Evolutionary conservation across 2,888 invertebrate genomes (phyloP), one percentile per base, ranked within the genome.

Genomic region (Nemotelus nigrinus): DNA sequence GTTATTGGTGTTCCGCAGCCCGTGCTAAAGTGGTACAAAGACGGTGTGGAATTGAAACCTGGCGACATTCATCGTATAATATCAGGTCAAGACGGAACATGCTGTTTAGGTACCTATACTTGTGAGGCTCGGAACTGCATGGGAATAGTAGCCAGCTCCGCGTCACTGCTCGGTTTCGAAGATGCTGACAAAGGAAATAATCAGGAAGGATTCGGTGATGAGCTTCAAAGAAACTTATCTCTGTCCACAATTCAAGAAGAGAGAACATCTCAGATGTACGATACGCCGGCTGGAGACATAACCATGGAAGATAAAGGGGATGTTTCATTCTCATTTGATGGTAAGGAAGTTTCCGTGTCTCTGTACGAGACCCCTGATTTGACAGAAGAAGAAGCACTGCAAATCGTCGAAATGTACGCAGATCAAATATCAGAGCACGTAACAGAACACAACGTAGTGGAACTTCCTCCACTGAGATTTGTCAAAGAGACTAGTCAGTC

Each of bases 391-490:
- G 96, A 96, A 88, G 96, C 96, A 0, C 88, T 96, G 50, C 94
- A 96, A 88, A 95, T 96, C 82, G 93, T 96, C 0, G 96, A 96
- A 89, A 96, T 96, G 95, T 96, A 96, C 84, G 96, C 96, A 0
- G 96, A 96, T 85, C 96, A 96, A 86, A 89, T 96, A 78, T 96
- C 96, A 0, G 96, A 96, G 87, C 94, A 96, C 84, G 93, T 96
- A 72, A 88, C 90, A 84, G 95, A 95, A 85, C 94, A 95, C 82
- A 95, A 95, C 84, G 90, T 96, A 2, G 93, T 96, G 2, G 96
- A 96, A 85, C 86, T 96, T 39, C 96, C 96, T 44, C 96, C 96
- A 2, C 87, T 96, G 82, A 89, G 96, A 80, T 96, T 96, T 85
- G 92, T 94, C 0, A 96, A 96, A 86, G 96, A 96, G 88, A 94